These are phyloP conservation scores for Paramormyrops kingsleyae DNA, from an alignment of 2,113 vertebrate species.

Conservation along the genomic window DNA sequence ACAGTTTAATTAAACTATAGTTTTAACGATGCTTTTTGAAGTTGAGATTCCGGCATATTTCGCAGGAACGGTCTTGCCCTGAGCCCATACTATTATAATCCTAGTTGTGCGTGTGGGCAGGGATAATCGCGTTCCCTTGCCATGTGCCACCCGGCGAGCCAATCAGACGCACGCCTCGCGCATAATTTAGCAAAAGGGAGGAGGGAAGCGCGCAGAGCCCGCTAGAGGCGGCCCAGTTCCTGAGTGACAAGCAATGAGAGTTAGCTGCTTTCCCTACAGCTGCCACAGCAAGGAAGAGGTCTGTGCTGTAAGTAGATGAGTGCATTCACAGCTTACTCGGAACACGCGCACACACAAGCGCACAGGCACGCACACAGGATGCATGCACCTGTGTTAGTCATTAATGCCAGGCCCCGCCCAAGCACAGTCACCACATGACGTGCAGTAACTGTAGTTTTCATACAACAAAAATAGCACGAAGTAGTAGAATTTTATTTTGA, in stretches of 20 bases:
- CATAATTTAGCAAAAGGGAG: constrained; percentile 18
- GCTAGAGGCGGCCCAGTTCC: constrained; percentile 20
- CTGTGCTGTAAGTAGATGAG: constrained; percentile 21
- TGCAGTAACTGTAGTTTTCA: neutral
- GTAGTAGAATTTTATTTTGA: neutral
- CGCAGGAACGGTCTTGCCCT: neutral
- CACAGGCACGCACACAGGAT: constrained; percentile 2
- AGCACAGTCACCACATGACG: neutral
- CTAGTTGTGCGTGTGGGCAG: constrained; percentile 4
- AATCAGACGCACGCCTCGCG: constrained; percentile 9
- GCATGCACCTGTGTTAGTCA: neutral
- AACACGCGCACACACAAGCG: neutral
- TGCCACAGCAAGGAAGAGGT: neutral
- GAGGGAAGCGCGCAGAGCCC: neutral
- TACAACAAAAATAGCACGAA: neutral
- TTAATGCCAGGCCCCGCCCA: neutral
- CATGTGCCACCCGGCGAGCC: neutral
- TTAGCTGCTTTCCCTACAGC: constrained; percentile 7
- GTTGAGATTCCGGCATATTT: neutral
- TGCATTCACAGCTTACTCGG: constrained; percentile 13
- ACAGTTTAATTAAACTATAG: neutral
- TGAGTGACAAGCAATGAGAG: constrained; percentile 21
- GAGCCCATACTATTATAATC: neutral
- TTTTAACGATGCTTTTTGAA: neutral
- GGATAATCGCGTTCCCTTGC: neutral